A percentile compares a stretch with the other conserved stretches of the same genome.
These are phyloP conservation scores for Microchirus variegatus DNA, from an alignment of 2,797 vertebrate species.

Conservation along the genomic window DNA sequence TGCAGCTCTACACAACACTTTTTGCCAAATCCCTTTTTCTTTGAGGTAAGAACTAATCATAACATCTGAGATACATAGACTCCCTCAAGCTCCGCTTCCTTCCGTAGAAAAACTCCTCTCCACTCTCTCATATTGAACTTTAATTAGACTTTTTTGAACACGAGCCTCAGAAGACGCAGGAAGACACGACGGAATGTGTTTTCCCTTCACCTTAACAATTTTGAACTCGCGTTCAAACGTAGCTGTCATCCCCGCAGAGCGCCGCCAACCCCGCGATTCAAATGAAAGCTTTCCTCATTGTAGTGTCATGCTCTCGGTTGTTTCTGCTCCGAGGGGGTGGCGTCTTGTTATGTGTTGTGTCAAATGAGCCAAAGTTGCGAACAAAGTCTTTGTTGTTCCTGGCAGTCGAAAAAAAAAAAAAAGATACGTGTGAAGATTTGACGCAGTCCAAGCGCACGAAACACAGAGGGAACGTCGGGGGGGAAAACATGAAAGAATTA, in stretches of 20 bases:
- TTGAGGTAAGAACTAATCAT: slow-evolving; percentile 34
- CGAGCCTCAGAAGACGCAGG: slow-evolving; percentile 16
- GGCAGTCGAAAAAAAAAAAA: too few species aligned
- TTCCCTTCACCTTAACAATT: slow-evolving; percentile 29
- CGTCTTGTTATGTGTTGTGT: slow-evolving; percentile 24
- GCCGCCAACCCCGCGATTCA: not conserved
- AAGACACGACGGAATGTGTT: slow-evolving; percentile 18
- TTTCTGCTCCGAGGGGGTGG: slow-evolving; percentile 15
- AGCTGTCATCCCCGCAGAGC: slow-evolving; percentile 27
- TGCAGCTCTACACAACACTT: slow-evolving; percentile 43
- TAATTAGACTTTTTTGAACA: slow-evolving; percentile 57
- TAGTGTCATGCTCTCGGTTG: slow-evolving; percentile 32
- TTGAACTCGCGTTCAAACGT: slow-evolving; percentile 49
- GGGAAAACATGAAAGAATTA: slow-evolving; percentile 31
- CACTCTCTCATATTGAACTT: slow-evolving; percentile 46
- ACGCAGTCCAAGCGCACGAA: slow-evolving; percentile 21
- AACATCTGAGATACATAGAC: slow-evolving; percentile 45
- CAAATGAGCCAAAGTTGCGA: slow-evolving; percentile 25
- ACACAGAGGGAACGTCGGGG: slow-evolving; percentile 34
- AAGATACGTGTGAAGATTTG: slow-evolving; percentile 57
- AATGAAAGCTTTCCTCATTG: slow-evolving; percentile 40
- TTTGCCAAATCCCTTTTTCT: too few species aligned
- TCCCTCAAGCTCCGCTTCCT: slow-evolving; percentile 26
- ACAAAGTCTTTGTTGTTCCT: slow-evolving; percentile 47
- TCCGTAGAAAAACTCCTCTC: slow-evolving; percentile 35